Evolutionary conservation across 2,888 invertebrate genomes (phyloP).

Genomic region (Scaeva pyrastri): DNA sequence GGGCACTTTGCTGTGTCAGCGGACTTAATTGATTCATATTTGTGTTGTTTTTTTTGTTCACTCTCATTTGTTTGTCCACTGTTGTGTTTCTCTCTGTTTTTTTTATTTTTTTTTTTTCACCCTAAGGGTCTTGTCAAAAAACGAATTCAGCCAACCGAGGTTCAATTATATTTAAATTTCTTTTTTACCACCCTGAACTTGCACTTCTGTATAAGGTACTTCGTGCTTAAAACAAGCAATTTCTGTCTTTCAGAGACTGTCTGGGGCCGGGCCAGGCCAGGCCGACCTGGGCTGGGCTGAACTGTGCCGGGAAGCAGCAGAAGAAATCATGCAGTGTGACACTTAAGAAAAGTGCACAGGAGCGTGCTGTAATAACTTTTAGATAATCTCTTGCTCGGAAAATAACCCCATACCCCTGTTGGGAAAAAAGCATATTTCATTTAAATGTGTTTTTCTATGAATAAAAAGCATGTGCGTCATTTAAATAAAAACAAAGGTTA

Average conservation of each 20-base stretch:
- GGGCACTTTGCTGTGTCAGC: conserved; percentile 69
- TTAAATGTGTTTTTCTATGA: conserved; percentile 44
- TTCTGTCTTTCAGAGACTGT: conserved; percentile 9
- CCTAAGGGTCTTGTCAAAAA: conserved; percentile 40
- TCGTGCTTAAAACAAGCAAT: conserved; percentile 2
- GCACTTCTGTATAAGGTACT: conserved; percentile 4
- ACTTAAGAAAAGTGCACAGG: conserved; percentile 72
- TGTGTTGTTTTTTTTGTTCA: conserved; percentile 50
- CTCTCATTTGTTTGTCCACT: conserved; percentile 11
- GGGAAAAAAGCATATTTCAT: conserved; percentile 44
- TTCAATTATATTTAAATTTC: conserved; percentile 75
- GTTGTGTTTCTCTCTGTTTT: conserved; percentile 39
- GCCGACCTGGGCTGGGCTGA: too few species aligned
- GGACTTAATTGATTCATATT: conserved; percentile 75
- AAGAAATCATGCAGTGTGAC: conserved; percentile 71
- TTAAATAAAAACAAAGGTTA: background rate
- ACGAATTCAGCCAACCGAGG: conserved; percentile 64
- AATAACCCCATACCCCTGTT: conserved; percentile 35
- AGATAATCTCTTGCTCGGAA: conserved; percentile 26
- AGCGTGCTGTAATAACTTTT: conserved; percentile 74
- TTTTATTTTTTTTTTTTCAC: conserved; percentile 40
- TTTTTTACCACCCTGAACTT: conserved; percentile 52
- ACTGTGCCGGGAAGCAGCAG: background rate
- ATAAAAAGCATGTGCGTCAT: conserved; percentile 56
- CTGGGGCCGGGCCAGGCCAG: conserved; percentile 33